These are phyloP conservation scores for Ophonus ardosiacus DNA, from an alignment of 2,888 invertebrate species.

Conservation along the genomic window DNA sequence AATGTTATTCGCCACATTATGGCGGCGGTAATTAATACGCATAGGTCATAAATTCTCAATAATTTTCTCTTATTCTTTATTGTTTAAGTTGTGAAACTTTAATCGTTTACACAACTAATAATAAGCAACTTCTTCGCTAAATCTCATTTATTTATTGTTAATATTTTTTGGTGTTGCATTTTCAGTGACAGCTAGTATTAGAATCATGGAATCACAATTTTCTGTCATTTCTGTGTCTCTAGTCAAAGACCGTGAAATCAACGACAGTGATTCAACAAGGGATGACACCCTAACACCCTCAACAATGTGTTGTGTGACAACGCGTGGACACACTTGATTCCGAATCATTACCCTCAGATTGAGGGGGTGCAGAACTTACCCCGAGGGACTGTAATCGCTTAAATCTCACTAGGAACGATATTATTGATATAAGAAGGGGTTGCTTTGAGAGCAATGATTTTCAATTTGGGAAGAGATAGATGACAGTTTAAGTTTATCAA, in stretches of 20 bases:
- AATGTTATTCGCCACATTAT: no score
- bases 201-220: no score
- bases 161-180: no score
- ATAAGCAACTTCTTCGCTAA: no score
- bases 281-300: slow-evolving; percentile 41
- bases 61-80: no score
- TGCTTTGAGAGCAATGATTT: neutral
- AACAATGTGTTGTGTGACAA: slow-evolving; percentile 47
- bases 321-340: slow-evolving; percentile 57
- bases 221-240: neutral
- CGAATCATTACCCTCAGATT: slow-evolving; percentile 42
- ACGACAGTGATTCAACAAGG: slow-evolving; percentile 7
- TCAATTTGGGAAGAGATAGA: slow-evolving; percentile 4
- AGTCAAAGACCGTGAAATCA: slow-evolving; percentile 18
- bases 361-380: slow-evolving; percentile 24
- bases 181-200: no score
- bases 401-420: slow-evolving; percentile 12
- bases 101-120: no score
- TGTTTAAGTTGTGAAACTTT: no score
- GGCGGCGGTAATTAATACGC: no score
- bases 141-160: no score
- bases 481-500: no score
- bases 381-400: slow-evolving; percentile 35
- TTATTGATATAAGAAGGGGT: slow-evolving; percentile 42
- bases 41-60: no score